Conservation (phyloP, 1,140 invertebrate species). For the Drosophila subobscura region DNA sequence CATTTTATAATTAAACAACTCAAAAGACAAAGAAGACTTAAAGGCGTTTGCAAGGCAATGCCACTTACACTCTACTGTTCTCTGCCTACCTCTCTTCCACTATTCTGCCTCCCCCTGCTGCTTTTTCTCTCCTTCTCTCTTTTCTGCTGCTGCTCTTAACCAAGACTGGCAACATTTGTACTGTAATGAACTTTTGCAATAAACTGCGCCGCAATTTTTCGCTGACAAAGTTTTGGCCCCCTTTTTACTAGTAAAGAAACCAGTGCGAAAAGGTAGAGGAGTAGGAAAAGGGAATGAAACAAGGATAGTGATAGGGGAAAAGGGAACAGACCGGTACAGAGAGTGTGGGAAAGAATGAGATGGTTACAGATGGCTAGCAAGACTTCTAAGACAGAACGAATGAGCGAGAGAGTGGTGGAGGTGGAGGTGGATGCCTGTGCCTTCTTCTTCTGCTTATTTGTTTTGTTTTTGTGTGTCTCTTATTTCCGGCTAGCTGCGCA, state of each 20-base stretch:
- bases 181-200: slow-evolving; percentile 82
- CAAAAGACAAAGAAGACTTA: slow-evolving; percentile 72
- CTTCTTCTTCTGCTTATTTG: slow-evolving; percentile 67
- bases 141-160: slow-evolving; percentile 24
- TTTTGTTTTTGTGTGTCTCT: slow-evolving; percentile 67
- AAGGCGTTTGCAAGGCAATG: slow-evolving; percentile 26
- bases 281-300: slow-evolving; percentile 2
- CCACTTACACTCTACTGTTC: neutral
- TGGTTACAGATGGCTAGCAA: too few relatives aligned
- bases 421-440: slow-evolving; percentile 9
- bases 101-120: too few relatives aligned
- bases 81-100: neutral
- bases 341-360: neutral
- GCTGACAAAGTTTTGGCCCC: slow-evolving; percentile 73
- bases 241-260: slow-evolving; percentile 24
- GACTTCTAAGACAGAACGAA: too few relatives aligned
- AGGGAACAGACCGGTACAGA: neutral
- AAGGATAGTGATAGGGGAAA: neutral
- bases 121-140: neutral
- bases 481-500: slow-evolving; percentile 78
- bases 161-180: slow-evolving; percentile 73
- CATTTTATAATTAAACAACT: slow-evolving; percentile 82
- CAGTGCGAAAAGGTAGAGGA: neutral
- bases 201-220: slow-evolving; percentile 81
- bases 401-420: neutral